phyloP scores from a whole-genome alignment of 2,888 invertebrate species.

The Coremacera marginata region DNA sequence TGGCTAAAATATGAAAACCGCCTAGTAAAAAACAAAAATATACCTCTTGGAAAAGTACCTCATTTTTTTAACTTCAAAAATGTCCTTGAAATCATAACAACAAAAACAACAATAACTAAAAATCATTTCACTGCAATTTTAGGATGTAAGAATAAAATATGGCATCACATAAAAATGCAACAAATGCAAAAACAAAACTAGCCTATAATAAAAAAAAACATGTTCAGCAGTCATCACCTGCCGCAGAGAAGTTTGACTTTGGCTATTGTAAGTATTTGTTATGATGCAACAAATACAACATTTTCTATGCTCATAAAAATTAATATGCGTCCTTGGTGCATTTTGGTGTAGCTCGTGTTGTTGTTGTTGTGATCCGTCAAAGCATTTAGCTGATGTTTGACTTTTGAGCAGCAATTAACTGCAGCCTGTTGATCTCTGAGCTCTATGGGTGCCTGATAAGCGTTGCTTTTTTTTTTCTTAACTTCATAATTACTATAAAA shows the following conservation, averaged over 20 bases:
- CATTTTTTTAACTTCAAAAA: conserved; percentile 53
- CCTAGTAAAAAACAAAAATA: neutral
- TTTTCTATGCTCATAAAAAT: conserved; percentile 64
- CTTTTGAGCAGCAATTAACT: neutral
- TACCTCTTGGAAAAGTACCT: neutral
- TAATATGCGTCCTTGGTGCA: conserved; percentile 63
- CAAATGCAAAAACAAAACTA: neutral
- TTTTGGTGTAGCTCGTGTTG: neutral
- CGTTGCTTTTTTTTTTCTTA: neutral
- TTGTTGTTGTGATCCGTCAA: neutral
- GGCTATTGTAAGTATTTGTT: conserved; percentile 10
- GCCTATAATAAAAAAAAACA: neutral
- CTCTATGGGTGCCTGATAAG: neutral
- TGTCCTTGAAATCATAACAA: conserved; percentile 57
- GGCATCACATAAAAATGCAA: neutral
- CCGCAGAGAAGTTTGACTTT: neutral
- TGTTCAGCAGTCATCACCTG: conserved; percentile 12
- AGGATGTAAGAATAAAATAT: neutral
- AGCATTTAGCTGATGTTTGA: neutral
- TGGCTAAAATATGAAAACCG: too few relatives aligned
- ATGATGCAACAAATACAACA: conserved; percentile 57
- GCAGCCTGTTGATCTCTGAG: neutral
- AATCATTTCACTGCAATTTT: conserved; percentile 49
- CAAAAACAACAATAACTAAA: conserved; percentile 43
- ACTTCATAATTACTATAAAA: conserved; percentile 6